Percentiles rank a stretch among this genome's conserved stretches.
These are phyloP conservation scores for Catocala nupta DNA, from an alignment of 2,888 invertebrate species.

Conservation along the genomic window DNA sequence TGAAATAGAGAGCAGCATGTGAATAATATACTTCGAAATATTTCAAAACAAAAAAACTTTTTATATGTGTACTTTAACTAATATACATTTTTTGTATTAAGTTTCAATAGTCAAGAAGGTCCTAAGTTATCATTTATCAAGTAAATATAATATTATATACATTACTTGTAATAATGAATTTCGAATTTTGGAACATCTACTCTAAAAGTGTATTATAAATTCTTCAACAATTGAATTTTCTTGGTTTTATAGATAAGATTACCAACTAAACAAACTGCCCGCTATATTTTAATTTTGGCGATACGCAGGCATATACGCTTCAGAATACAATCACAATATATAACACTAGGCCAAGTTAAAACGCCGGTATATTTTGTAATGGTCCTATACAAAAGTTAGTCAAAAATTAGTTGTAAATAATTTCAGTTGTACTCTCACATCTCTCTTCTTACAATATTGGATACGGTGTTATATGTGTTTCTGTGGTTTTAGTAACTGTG, in stretches of 20 bases:
- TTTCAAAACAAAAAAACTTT: background rate
- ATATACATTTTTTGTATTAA: slow-evolving; percentile 8
- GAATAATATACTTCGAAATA: too few relatives aligned
- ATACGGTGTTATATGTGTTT: slow-evolving; percentile 19
- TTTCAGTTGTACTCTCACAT: slow-evolving; percentile 32
- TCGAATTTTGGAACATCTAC: slow-evolving; percentile 26
- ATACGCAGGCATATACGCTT: slow-evolving; percentile 17
- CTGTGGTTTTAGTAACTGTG: background rate
- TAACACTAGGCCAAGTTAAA: slow-evolving; percentile 34
- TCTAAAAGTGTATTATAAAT: slow-evolving; percentile 22
- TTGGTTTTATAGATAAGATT: slow-evolving; percentile 16
- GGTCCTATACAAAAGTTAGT: slow-evolving; percentile 35
- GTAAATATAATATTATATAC: slow-evolving; percentile 28
- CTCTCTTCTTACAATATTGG: slow-evolving; percentile 20
- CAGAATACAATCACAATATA: slow-evolving; percentile 15
- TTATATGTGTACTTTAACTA: background rate
- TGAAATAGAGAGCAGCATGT: too few relatives aligned
- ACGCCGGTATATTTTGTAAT: slow-evolving; percentile 19
- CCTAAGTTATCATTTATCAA: slow-evolving; percentile 25
- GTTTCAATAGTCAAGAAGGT: slow-evolving; percentile 20
- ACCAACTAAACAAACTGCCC: slow-evolving; percentile 23
- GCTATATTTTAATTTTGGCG: slow-evolving; percentile 27
- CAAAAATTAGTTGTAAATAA: slow-evolving; percentile 31
- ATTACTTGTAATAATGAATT: slow-evolving; percentile 20
- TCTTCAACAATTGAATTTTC: slow-evolving; percentile 20